Conservation (phyloP, 23 tunicate genomes). For the Oikopleura vanhoeffeni region DNA sequence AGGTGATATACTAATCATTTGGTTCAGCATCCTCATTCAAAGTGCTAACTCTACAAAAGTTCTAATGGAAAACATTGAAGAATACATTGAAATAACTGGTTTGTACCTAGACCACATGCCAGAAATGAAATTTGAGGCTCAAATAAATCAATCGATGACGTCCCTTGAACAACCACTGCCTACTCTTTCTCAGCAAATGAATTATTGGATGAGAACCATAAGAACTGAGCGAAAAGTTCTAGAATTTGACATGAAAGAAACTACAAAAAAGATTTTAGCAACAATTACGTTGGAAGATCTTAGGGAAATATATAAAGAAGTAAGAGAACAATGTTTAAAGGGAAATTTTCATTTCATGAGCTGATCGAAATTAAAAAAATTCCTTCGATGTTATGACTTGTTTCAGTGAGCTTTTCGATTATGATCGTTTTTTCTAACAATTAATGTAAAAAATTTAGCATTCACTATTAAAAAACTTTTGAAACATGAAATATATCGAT, state of each 20-base stretch:
- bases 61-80: not conserved
- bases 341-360: too few relatives aligned
- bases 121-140: not conserved
- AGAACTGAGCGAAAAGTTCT: not conserved
- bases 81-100: not conserved
- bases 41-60: not conserved
- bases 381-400: too few relatives aligned
- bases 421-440: too few relatives aligned
- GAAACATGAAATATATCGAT: too few relatives aligned
- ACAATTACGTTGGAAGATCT: not conserved
- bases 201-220: not conserved
- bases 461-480: too few relatives aligned
- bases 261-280: not conserved
- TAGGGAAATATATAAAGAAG: not conserved
- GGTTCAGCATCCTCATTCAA: not conserved
- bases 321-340: too few relatives aligned
- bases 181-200: not conserved
- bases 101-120: not conserved
- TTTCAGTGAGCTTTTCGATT: too few relatives aligned
- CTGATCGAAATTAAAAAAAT: too few relatives aligned
- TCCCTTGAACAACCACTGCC: not conserved
- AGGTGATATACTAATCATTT: too few relatives aligned
- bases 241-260: not conserved
- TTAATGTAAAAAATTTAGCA: too few relatives aligned
- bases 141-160: not conserved